These are phyloP conservation scores for Eidolon dupreanum DNA, from an alignment of 2,797 vertebrate genomes.

Conservation along the genomic window DNA sequence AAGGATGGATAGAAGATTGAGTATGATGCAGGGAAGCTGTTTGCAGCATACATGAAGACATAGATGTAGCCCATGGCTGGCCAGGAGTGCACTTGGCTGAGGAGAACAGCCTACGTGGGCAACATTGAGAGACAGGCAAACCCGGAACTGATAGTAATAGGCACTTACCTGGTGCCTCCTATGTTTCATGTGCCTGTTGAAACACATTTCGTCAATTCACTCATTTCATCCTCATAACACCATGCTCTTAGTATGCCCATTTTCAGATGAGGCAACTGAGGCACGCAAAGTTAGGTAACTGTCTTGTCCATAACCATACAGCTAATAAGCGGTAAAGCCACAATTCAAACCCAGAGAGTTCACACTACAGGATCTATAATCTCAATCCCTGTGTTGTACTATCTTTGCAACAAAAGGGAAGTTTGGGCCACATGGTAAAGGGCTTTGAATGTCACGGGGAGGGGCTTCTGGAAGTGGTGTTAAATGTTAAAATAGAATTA, in stretches of 20 bases:
- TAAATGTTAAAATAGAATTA: neutral
- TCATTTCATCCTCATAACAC: neutral
- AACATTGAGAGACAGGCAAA: neutral
- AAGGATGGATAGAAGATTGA: neutral
- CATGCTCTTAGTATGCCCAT: neutral
- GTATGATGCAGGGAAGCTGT: neutral
- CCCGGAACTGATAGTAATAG: neutral
- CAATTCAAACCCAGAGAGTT: neutral
- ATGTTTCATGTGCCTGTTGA: neutral
- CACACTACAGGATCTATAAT: neutral
- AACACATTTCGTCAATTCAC: neutral
- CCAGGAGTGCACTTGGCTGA: neutral
- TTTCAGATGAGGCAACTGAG: constrained; percentile 18
- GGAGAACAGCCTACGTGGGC: neutral
- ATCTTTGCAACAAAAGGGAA: neutral
- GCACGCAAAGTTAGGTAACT: neutral
- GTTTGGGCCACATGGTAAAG: neutral
- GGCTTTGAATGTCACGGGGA: neutral
- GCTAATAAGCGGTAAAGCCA: neutral
- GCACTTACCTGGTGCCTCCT: neutral
- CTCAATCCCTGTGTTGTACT: neutral
- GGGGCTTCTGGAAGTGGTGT: neutral
- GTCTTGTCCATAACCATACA: neutral
- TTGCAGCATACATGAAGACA: neutral
- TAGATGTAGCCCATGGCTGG: neutral